Evolutionary conservation across 2,888 invertebrate genomes (phyloP).

Genomic region (Drosophila colorata): DNA sequence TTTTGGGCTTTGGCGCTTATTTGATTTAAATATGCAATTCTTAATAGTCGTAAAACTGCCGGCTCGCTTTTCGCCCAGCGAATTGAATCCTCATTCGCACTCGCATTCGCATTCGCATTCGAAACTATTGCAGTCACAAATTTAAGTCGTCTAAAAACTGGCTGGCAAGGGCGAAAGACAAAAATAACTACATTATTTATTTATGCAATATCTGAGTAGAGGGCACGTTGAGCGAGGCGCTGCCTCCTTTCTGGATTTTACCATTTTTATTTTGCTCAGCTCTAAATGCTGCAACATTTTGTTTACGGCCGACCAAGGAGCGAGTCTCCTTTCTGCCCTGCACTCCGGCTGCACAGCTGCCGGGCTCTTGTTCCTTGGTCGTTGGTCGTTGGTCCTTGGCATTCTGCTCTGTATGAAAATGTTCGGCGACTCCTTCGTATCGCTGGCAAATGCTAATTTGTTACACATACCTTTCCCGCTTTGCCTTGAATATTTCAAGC

Average conservation of each 20-base stretch:
- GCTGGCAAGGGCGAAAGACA: constrained; percentile 60
- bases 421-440: constrained; percentile 16
- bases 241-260: constrained; percentile 19
- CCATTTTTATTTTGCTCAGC: constrained; percentile 50
- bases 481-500: constrained; percentile 18
- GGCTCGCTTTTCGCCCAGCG: constrained; percentile 20
- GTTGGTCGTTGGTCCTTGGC: constrained; percentile 4
- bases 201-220: constrained; percentile 72
- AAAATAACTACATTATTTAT: constrained; percentile 75
- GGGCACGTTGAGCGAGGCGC: constrained; percentile 6
- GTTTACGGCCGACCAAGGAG: constrained; percentile 61
- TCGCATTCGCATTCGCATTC: constrained; percentile 23
- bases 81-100: constrained; percentile 65
- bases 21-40: constrained; percentile 77
- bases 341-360: constrained; percentile 1
- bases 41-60: constrained; percentile 59
- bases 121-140: constrained; percentile 66
- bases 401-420: constrained; percentile 10
- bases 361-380: background rate
- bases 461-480: constrained; percentile 23
- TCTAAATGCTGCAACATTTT: constrained; percentile 67
- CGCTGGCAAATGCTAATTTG: constrained; percentile 56
- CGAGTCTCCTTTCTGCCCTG: constrained; percentile 21
- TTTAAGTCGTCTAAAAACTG: constrained; percentile 33
- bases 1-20: constrained; percentile 45